Evolutionary conservation across 2,113 vertebrate genomes (phyloP).

Genomic region (Leptocoma aspasia): DNA sequence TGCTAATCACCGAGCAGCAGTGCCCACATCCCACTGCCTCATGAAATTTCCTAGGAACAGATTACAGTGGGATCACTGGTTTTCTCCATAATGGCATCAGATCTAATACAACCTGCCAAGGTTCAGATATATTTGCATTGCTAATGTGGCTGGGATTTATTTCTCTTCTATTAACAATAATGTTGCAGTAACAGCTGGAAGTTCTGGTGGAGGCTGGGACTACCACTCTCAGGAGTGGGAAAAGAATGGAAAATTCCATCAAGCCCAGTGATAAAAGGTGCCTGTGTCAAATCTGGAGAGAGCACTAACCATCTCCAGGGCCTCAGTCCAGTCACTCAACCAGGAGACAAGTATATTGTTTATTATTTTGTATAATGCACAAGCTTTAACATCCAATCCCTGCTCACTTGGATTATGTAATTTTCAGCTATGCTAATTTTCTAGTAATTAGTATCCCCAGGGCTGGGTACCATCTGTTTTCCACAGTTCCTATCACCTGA

Average conservation of each 20-base stretch:
- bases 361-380: background rate
- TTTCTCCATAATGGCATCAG: background rate
- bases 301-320: background rate
- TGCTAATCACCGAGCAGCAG: background rate
- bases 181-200: background rate
- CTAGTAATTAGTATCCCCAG: background rate
- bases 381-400: background rate
- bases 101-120: background rate
- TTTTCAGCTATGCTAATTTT: background rate
- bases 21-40: fast-evolving
- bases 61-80: background rate
- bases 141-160: background rate
- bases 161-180: background rate
- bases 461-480: background rate
- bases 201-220: background rate
- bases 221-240: fast-evolving
- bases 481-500: background rate
- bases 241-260: background rate
- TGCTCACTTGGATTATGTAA: background rate
- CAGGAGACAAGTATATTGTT: background rate
- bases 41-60: background rate
- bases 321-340: background rate
- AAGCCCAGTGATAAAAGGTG: background rate
- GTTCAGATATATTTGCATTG: background rate
- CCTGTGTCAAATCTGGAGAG: background rate